Conservation (phyloP, 2,113 vertebrate genomes). For the Brachyhypopomus gauderio region DNA sequence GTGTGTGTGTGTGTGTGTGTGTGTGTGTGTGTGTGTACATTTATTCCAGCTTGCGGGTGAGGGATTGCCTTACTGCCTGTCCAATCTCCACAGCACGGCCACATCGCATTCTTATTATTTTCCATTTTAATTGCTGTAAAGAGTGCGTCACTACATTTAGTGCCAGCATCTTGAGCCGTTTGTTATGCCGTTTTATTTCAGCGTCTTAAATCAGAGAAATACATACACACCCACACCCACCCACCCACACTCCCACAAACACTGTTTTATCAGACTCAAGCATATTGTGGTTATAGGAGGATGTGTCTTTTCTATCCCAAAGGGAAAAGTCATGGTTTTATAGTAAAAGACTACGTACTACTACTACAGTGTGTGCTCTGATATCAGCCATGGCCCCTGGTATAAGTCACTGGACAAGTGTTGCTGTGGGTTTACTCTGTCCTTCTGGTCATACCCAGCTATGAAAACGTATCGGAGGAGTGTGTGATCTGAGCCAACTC, state of each 20-base stretch:
- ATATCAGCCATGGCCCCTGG: background rate
- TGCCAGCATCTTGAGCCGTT: slow-evolving; percentile 16
- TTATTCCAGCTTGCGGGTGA: background rate
- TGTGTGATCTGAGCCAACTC: background rate
- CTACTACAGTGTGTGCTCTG: background rate
- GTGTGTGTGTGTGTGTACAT: background rate
- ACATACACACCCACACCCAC: background rate
- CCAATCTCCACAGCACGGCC: slow-evolving; percentile 2
- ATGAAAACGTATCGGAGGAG: background rate
- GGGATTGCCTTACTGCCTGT: background rate
- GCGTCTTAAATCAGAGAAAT: slow-evolving; percentile 12
- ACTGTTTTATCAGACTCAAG: slow-evolving; percentile 4
- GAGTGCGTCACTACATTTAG: slow-evolving; percentile 18
- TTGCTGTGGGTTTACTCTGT: background rate
- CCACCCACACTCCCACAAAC: slow-evolving; percentile 4
- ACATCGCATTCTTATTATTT: slow-evolving; percentile 10
- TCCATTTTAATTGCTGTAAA: slow-evolving; percentile 30
- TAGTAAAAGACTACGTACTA: background rate
- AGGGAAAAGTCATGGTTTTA: background rate
- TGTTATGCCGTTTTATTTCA: slow-evolving; percentile 12
- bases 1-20: background rate
- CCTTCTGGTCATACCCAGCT: background rate
- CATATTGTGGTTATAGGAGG: background rate
- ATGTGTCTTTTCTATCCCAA: background rate
- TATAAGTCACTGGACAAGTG: background rate